These are phyloP conservation scores for Corythornis madagascariensis DNA, from an alignment of 2,113 vertebrate genomes.

Conservation along the genomic window DNA sequence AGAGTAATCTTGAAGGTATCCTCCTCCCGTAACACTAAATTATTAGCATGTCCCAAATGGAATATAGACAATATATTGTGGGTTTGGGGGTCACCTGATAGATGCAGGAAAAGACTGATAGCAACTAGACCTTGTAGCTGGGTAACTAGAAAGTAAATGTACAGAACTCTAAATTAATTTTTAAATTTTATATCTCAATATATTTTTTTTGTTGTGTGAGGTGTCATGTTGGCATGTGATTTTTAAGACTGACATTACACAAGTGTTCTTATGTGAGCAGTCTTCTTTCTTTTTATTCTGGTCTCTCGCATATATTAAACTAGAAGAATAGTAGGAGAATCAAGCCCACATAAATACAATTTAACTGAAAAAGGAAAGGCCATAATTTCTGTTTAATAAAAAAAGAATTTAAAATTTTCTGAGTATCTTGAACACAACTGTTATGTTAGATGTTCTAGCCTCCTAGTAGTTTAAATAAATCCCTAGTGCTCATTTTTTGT, in stretches of 20 bases:
- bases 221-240: neutral
- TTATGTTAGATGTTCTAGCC: neutral
- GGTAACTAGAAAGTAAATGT: neutral
- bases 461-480: neutral
- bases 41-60: neutral
- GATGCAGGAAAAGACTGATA: neutral
- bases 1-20: neutral
- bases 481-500: neutral
- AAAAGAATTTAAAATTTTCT: neutral
- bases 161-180: neutral
- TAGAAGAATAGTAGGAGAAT: neutral
- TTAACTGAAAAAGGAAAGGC: neutral
- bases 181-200: neutral
- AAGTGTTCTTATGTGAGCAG: neutral
- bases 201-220: neutral
- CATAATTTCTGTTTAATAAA: neutral
- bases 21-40: too few species aligned
- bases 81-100: neutral
- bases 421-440: neutral
- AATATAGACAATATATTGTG: neutral
- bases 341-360: neutral
- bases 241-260: neutral
- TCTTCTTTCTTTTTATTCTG: neutral
- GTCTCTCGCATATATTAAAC: neutral
- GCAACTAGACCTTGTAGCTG: neutral